phyloP scores from a whole-genome alignment of 2,113 vertebrate genomes.

The Symphodus melops region DNA sequence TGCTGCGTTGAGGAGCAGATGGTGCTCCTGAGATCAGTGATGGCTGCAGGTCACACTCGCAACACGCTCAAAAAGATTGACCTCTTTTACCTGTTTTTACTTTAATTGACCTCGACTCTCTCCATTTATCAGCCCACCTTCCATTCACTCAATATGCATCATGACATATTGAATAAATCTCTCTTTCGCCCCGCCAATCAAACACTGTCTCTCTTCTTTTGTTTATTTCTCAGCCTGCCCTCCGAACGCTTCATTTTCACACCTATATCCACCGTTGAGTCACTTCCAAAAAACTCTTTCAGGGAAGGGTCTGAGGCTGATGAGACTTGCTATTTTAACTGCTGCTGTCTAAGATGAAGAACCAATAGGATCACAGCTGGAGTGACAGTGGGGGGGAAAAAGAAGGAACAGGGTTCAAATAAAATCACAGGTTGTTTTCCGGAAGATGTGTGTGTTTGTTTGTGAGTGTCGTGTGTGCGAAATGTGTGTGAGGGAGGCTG shows the following conservation, averaged over 20 bases:
- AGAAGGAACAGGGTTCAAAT: constrained; percentile 20
- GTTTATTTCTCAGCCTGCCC: not conserved
- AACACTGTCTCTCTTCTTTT: not conserved
- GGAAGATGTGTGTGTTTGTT: constrained; percentile 41
- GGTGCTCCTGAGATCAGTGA: constrained; percentile 60
- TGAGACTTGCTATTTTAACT: constrained; percentile 8
- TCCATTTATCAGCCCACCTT: not conserved
- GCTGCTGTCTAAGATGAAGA: constrained; percentile 5
- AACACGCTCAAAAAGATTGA: no score
- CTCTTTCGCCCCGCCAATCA: not conserved
- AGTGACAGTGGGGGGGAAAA: constrained; percentile 1
- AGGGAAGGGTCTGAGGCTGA: constrained; percentile 27
- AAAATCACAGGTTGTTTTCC: constrained; percentile 50
- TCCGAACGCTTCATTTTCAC: constrained; percentile 18
- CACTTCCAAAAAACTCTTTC: constrained; percentile 17
- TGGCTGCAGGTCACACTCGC: constrained; percentile 47
- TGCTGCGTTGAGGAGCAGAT: constrained; percentile 71
- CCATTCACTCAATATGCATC: constrained; percentile 10
- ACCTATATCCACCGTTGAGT: constrained; percentile 6
- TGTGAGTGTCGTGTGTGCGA: constrained; percentile 34
- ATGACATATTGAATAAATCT: constrained; percentile 32
- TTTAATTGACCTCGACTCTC: not conserved
- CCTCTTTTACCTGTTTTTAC: not conserved
- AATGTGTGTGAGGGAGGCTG: constrained; percentile 46
- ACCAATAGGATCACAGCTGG: not conserved